Evolutionary conservation across 2,113 vertebrate genomes (phyloP), one percentile per base, ranked within the genome.

Genomic region (Perca fluviatilis): DNA sequence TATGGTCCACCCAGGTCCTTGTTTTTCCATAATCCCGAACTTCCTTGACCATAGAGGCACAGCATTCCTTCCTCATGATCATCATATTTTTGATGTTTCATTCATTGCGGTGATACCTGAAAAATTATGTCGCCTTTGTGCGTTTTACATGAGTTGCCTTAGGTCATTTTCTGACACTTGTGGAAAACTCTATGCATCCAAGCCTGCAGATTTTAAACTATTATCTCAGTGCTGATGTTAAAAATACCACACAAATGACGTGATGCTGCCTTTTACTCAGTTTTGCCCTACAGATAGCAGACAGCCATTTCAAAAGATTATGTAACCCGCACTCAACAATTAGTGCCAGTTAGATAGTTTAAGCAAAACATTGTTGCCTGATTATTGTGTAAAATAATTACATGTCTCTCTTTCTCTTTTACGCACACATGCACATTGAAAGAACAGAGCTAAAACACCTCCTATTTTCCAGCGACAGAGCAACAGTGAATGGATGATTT

Each of bases 81-180:
- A 84, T 87, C 79, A 81, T 85, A 77, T 90, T 83, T 87, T 79
- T 74, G 23, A 92, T 93, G 82, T 90, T 85, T 91, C 91, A 91
- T 92, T 92, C 77, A 93, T 91, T 47, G 19, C 36, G 57, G 70
- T 87, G 79, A 83, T 78, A 86, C 86, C 84, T 85, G 54, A 53
- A 81, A 86, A 86, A 66, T 40, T 21, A 79, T 87, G 71, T 63
- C 30, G 65, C 65, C 75, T 71, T 79, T 84, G 72, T 84, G 79
- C 73, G 85, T 92, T 92, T 91, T 83, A 85, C 64, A 85, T 84
- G 62, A 80, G 61, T 73, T 81, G 86, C 82, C 78, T 60, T 27
- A 18, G 77, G 88, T 74, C 58, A 66, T 76, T 86, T 65, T 76
- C 60, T 79, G 69, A 81, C 84, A 80, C 73, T 74, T 79, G 74